Evolutionary conservation across 2,888 invertebrate genomes (phyloP), one percentile per base, ranked within the genome.

Genomic region (Heliconius hortense): DNA sequence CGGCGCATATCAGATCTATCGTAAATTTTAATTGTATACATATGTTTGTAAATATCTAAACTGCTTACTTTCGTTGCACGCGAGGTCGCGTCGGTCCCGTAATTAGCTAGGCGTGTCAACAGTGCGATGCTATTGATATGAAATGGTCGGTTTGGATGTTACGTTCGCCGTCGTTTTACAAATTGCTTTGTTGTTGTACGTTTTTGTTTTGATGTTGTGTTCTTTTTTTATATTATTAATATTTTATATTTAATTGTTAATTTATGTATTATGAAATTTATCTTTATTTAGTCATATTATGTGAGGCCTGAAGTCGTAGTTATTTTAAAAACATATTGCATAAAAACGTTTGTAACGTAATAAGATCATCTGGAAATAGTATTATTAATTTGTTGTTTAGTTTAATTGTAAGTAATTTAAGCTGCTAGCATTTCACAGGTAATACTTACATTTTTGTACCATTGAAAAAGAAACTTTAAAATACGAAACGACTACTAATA

Each of bases 11-110:
- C 93, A 88, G 93, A 93, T 92, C 89, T 89, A 87, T 90, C 90
- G 91, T 93, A 92, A 93, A 93, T 91, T 93, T 92, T 93, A 93
- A 93, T 93, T 93, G 91, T 91, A 86, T 92, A 93, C 93, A 93
- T 90, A 92, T 93, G 93, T 93, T 92, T 90, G 90, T 91, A 92
- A 92, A 92, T 91, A 92, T 93, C 91, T 90, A 88, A 91, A 89
- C 90, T 90, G 90, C 87, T 90, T 86, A 84, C 73, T 73, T 68
- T 53, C 59, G 56, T 83, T 81, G 83, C 76, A 72, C 86, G 89
- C 88, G 89, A 89, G 77, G 77, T 71, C 73, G 77, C 73, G 62
- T 24, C 67, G 48, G 53, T 48, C 48, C 18, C 18, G 72, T 64
- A 76, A 76, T 78, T 76, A 76, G 67, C 66, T 43, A 77, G 64